These are phyloP conservation scores for Hermaeophaga mercurialis DNA, from an alignment of 2,888 invertebrate genomes.

Conservation along the genomic window DNA sequence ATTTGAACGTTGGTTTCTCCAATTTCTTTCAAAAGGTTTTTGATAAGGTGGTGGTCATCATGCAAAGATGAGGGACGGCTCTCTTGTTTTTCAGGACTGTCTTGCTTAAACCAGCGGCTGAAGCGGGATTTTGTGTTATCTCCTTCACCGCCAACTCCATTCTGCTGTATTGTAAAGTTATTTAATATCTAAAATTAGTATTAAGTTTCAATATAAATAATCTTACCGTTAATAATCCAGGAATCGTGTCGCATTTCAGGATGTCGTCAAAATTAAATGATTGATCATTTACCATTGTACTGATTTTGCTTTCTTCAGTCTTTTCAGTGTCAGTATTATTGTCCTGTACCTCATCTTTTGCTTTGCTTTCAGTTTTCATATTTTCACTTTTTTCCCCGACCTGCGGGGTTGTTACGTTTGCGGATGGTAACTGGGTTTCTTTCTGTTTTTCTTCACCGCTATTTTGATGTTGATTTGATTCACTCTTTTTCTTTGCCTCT, in stretches of 20 bases:
- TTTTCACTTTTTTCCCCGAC: conserved; percentile 16
- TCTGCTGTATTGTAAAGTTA: too few species aligned
- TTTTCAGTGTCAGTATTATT: conserved; percentile 21
- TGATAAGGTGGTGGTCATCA: conserved; percentile 62
- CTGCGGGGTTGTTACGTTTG: conserved; percentile 30
- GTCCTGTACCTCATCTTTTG: conserved; percentile 18
- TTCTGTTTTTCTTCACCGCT: conserved; percentile 39
- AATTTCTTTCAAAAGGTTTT: conserved; percentile 69
- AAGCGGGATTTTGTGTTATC: conserved; percentile 71
- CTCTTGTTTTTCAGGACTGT: conserved; percentile 61
- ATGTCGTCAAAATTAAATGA: conserved; percentile 84
- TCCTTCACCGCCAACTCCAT: conserved; percentile 65
- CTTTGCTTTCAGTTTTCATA: conserved; percentile 3
- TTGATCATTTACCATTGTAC: conserved; percentile 36
- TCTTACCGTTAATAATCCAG: conserved; percentile 71
- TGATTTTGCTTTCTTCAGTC: conserved; percentile 26
- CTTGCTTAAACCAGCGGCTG: conserved; percentile 80
- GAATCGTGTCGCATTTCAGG: conserved; percentile 78
- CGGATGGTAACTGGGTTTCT: conserved; percentile 22
- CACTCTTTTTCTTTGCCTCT: conserved; percentile 56
- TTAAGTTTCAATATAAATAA: not conserved
- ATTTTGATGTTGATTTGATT: conserved; percentile 34
- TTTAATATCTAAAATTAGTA: too few species aligned
- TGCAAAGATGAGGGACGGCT: conserved; percentile 63
- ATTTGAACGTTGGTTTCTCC: conserved; percentile 57